phyloP scores from a whole-genome alignment of 92 coral and sea anemone species.

The Chrysogorgia sp. region DNA sequence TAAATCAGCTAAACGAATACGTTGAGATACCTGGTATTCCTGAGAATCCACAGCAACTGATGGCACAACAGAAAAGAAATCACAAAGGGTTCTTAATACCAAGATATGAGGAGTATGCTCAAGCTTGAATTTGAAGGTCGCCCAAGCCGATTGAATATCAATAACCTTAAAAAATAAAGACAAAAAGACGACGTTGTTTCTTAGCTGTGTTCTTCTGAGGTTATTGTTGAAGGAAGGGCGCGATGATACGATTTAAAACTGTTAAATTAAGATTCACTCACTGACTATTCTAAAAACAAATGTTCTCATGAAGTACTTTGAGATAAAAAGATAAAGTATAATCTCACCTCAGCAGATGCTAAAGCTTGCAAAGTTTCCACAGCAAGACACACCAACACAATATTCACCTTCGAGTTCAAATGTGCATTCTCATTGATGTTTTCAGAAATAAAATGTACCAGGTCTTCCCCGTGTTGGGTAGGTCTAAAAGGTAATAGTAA shows the following conservation, averaged over 20 bases:
- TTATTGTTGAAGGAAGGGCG: background rate
- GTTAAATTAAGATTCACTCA: too few species aligned
- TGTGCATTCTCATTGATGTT: conserved; percentile 73
- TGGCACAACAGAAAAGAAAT: conserved; percentile 76
- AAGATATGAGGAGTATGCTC: conserved; percentile 70
- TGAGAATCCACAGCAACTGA: conserved; percentile 65
- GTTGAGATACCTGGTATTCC: conserved; percentile 76
- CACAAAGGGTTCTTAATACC: conserved; percentile 77
- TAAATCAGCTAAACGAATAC: too few species aligned
- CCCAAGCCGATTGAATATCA: conserved; percentile 87
- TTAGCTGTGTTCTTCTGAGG: background rate
- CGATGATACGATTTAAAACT: background rate
- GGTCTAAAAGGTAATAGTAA: conserved; percentile 60
- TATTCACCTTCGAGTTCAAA: conserved; percentile 40
- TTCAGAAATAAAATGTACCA: conserved; percentile 70
- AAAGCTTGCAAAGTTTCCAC: conserved; percentile 77
- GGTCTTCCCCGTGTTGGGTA: conserved; percentile 85
- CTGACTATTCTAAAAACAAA: too few species aligned
- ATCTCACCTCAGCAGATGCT: conserved; percentile 79
- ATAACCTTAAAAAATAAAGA: conserved; percentile 64
- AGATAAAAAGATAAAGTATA: background rate
- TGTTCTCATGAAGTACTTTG: background rate
- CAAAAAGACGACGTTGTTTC: background rate
- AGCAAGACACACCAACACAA: conserved; percentile 64
- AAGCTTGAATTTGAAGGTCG: conserved; percentile 68